Evolutionary conservation across 2,888 invertebrate species (phyloP).

Genomic region (Hofmannophila pseudospretella): DNA sequence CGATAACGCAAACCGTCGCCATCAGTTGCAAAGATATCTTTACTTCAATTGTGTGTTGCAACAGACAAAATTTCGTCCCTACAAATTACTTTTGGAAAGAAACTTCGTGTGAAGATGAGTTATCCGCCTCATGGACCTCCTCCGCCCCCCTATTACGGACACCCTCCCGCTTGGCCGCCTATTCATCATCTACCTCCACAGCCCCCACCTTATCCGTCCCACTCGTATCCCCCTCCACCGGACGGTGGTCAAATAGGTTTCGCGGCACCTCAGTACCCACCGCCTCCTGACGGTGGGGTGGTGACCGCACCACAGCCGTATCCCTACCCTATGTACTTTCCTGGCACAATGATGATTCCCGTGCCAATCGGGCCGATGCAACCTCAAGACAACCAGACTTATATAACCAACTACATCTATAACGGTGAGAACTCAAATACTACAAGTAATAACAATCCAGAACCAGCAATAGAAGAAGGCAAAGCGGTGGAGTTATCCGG

Average conservation of each 20-base stretch:
- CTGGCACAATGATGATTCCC: conserved; percentile 59
- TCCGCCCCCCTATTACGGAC: conserved; percentile 38
- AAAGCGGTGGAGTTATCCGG: conserved; percentile 54
- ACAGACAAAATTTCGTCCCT: not conserved
- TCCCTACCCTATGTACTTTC: conserved; percentile 52
- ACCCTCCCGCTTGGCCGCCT: conserved; percentile 27
- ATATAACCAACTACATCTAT: conserved; percentile 66
- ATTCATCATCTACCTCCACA: conserved; percentile 11
- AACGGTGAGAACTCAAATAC: conserved; percentile 37
- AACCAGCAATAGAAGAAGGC: conserved; percentile 19
- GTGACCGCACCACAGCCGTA: conserved; percentile 28
- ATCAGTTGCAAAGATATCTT: not conserved
- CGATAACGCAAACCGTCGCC: not conserved
- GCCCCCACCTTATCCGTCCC: conserved; percentile 18
- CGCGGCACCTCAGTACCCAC: conserved; percentile 15
- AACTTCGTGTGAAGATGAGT: conserved; percentile 39
- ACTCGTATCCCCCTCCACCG: conserved; percentile 19
- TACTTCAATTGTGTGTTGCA: too few species aligned
- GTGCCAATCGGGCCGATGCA: conserved; percentile 34
- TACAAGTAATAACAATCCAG: conserved; percentile 12
- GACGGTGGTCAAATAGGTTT: conserved; percentile 9
- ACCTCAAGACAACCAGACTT: conserved; percentile 36
- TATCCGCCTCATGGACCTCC: conserved; percentile 36
- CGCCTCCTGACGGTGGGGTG: conserved; percentile 20
- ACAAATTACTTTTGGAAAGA: not conserved